A percentile compares a stretch with the other conserved stretches of the same genome.
Evolutionary conservation across 2,113 vertebrate genomes (phyloP).

Genomic region (Gavia stellata): DNA sequence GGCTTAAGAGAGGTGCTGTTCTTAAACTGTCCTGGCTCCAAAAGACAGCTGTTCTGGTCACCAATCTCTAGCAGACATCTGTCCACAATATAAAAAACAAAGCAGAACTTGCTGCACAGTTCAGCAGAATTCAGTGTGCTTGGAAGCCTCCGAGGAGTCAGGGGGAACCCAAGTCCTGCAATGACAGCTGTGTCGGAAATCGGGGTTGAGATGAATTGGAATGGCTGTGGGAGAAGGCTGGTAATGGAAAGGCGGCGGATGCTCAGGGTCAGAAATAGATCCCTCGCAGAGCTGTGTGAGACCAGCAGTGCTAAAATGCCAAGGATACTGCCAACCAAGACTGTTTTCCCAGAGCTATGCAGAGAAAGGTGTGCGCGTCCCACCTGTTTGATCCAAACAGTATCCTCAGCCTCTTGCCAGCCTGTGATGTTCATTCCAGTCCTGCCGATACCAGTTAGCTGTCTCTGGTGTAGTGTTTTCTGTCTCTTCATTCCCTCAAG

Average conservation of each 20-base stretch:
- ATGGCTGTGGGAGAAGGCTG: background rate
- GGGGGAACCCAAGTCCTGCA: background rate
- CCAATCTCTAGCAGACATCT: background rate
- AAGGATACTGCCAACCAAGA: background rate
- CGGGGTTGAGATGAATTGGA: background rate
- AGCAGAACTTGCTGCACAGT: background rate
- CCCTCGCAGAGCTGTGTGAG: accelerated
- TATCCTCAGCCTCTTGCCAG: background rate
- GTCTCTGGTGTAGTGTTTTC: accelerated
- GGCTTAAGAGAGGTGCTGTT: background rate
- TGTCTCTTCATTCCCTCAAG: background rate
- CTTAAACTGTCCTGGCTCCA: background rate
- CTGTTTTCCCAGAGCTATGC: background rate
- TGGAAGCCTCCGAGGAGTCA: background rate
- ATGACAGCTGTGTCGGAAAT: background rate
- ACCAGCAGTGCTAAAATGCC: background rate
- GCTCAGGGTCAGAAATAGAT: background rate
- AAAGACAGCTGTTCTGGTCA: background rate
- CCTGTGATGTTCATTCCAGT: background rate
- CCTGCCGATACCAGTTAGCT: background rate
- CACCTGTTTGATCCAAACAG: background rate
- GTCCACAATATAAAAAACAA: background rate
- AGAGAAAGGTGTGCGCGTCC: background rate
- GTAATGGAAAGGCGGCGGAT: background rate
- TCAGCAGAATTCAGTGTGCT: background rate